Conservation (phyloP, 2,888 invertebrate genomes). For the Apodemia hepburni region DNA sequence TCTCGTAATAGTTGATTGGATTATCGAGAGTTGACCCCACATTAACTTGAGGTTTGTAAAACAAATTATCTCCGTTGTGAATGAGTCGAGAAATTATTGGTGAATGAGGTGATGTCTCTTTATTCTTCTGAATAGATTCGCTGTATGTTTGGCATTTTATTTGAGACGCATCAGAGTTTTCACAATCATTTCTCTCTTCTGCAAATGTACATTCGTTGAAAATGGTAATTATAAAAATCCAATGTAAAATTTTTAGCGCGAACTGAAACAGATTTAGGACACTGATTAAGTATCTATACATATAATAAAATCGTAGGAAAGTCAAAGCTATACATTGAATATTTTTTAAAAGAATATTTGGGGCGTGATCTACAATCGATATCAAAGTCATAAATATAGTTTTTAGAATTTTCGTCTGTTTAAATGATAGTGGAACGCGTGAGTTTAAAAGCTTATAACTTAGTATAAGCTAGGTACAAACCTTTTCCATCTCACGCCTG, state of each 20-base stretch:
- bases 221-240: neutral
- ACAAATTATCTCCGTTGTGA: neutral
- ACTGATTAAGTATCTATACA: neutral
- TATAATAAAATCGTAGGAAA: no score
- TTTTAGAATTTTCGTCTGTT: no score
- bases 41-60: constrained; percentile 5
- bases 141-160: neutral
- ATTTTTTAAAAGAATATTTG: no score
- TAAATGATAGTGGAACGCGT: no score
- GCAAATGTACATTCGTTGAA: neutral
- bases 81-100: neutral
- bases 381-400: no score
- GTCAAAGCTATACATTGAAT: no score
- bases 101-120: neutral
- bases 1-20: neutral
- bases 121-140: neutral
- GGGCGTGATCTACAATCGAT: no score
- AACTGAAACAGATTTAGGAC: neutral
- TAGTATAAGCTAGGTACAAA: no score
- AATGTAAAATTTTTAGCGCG: neutral
- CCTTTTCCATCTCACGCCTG: constrained; percentile 82
- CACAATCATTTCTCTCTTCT: neutral
- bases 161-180: neutral
- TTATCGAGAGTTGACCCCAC: neutral
- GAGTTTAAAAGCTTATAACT: no score